Conservation (phyloP, 2,797 vertebrate species). For the Platalea minor region DNA sequence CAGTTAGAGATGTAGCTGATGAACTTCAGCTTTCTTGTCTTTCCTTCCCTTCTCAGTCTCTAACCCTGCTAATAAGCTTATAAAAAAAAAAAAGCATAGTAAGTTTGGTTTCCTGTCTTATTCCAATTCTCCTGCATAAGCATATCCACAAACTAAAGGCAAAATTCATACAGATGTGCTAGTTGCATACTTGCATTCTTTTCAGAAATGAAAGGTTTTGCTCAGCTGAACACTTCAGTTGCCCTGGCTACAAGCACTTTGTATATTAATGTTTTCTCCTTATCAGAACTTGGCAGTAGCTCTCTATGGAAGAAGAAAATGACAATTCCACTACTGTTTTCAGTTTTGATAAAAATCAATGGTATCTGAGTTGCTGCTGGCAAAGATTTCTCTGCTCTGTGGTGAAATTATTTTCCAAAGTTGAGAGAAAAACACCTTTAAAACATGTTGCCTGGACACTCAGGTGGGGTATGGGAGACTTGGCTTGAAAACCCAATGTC, state of each 20-base stretch:
- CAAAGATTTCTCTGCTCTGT: not conserved
- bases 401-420: not conserved
- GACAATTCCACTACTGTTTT: not conserved
- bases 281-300: not conserved
- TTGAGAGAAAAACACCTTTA: not conserved
- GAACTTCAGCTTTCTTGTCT: not conserved
- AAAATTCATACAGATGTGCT: not conserved
- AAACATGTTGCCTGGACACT: not conserved
- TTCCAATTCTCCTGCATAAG: not conserved
- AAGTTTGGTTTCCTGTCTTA: not conserved
- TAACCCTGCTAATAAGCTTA: not conserved
- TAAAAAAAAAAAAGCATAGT: not conserved
- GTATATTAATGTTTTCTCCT: not conserved
- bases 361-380: not conserved
- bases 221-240: not conserved
- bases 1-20: not conserved
- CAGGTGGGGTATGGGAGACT: not conserved
- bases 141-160: not conserved
- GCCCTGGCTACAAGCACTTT: not conserved
- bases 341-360: not conserved
- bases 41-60: not conserved
- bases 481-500: rapidly evolving
- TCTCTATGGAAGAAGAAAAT: not conserved
- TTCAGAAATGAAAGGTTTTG: not conserved
- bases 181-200: not conserved